Percentiles rank a stretch among this genome's conserved stretches.
Evolutionary conservation across 2,113 vertebrate genomes (phyloP).

Genomic region (Erythrolamprus reginae): DNA sequence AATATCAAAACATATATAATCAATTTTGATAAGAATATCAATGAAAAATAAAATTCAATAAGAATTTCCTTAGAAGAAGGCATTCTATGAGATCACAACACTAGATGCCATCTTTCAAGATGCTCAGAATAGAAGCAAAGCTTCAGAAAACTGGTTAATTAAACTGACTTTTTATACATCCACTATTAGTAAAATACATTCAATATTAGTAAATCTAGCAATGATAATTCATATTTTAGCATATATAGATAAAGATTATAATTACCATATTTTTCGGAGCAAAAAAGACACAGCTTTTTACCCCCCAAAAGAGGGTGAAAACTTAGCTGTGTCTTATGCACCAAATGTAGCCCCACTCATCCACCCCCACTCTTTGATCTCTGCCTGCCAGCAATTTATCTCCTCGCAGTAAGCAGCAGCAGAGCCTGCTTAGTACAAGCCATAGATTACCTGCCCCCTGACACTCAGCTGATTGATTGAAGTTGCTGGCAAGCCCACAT

Average conservation of each 20-base stretch:
- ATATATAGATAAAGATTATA: background rate
- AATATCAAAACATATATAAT: background rate
- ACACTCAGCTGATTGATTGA: too few relatives aligned
- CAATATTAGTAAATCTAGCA: background rate
- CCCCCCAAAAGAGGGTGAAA: too few relatives aligned
- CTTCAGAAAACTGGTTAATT: background rate
- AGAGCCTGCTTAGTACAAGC: too few relatives aligned
- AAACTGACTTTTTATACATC: background rate
- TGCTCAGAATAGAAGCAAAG: background rate
- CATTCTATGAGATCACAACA: background rate
- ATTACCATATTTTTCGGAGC: too few relatives aligned
- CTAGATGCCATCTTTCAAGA: background rate
- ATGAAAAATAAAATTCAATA: background rate
- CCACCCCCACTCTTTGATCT: too few relatives aligned
- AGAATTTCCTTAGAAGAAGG: background rate
- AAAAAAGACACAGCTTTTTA: too few relatives aligned
- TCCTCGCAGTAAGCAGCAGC: too few relatives aligned
- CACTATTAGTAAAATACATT: background rate
- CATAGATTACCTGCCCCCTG: too few relatives aligned
- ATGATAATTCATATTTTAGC: background rate
- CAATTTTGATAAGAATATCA: background rate
- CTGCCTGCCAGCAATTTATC: too few relatives aligned
- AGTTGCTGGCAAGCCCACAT: too few relatives aligned
- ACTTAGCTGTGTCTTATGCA: too few relatives aligned
- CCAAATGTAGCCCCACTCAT: too few relatives aligned